Evolutionary conservation across 2,797 vertebrate species (phyloP).

Genomic region (Myiothlypis chrysogaster): DNA sequence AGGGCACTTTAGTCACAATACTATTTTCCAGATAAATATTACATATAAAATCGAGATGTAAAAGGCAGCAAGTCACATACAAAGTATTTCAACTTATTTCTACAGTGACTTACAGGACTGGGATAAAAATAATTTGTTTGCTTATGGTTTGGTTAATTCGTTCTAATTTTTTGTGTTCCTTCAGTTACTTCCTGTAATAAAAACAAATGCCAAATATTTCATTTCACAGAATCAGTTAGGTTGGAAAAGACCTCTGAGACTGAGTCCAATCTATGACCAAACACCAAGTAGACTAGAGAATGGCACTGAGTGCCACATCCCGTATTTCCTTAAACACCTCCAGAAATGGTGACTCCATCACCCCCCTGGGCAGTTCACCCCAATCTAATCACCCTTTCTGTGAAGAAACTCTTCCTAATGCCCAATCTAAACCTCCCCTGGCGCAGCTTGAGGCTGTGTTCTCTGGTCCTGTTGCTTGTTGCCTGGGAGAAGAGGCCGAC

Average conservation of each 20-base stretch:
- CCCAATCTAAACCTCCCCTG: not conserved
- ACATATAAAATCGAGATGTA: not conserved
- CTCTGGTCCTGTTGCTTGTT: not conserved
- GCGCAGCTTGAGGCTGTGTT: rapidly evolving
- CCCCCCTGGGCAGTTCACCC: not conserved
- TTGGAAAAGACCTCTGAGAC: not conserved
- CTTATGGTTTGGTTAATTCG: not conserved
- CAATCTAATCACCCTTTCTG: not conserved
- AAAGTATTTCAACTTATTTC: not conserved
- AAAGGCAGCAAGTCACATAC: not conserved
- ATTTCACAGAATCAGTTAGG: not conserved
- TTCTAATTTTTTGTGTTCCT: not conserved
- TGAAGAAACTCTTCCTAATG: not conserved
- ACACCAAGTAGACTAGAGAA: not conserved
- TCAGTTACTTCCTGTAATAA: not conserved
- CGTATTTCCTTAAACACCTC: not conserved
- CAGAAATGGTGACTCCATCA: rapidly evolving
- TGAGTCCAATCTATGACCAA: not conserved
- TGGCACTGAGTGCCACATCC: not conserved
- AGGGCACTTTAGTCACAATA: not conserved
- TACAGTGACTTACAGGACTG: rapidly evolving
- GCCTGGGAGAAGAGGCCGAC: not conserved
- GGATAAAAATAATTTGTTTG: not conserved
- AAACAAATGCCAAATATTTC: not conserved
- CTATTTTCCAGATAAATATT: not conserved